Evolutionary conservation across 2,797 vertebrate genomes (phyloP).

Genomic region (Aeoliscus strigatus): DNA sequence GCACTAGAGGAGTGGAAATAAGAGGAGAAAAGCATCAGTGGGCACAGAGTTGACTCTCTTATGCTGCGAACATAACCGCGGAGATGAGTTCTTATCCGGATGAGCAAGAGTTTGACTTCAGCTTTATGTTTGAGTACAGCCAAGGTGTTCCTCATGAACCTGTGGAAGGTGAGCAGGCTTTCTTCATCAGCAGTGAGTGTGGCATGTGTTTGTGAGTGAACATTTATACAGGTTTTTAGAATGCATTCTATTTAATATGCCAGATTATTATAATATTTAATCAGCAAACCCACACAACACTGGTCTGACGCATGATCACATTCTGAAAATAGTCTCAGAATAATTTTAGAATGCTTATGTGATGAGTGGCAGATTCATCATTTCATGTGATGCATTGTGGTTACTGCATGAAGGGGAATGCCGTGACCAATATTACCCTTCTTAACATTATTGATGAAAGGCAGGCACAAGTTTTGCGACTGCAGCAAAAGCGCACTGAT

Average conservation of each 20-base stretch:
- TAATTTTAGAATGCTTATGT: constrained; percentile 65
- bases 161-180: constrained; percentile 55
- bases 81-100: constrained; percentile 80
- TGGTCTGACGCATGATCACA: constrained; percentile 19
- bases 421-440: constrained; percentile 32
- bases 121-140: constrained; percentile 84
- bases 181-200: no score
- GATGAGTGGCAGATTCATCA: constrained; percentile 61
- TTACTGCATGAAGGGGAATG: constrained; percentile 53
- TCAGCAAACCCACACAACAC: no score
- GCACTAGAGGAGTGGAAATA: constrained; percentile 37
- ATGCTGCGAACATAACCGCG: constrained; percentile 5
- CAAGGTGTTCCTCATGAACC: constrained; percentile 64
- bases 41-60: constrained; percentile 23
- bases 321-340: constrained; percentile 59
- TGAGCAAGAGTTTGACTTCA: constrained; percentile 86
- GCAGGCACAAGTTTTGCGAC: constrained; percentile 23
- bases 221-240: background rate
- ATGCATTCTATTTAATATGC: no score
- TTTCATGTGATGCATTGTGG: constrained; percentile 69
- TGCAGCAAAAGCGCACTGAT: constrained; percentile 15
- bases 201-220: background rate
- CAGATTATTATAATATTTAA: no score
- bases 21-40: constrained; percentile 28
- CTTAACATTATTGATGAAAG: constrained; percentile 35